These are phyloP conservation scores for Colostygia pectinataria DNA, from an alignment of 2,888 invertebrate genomes.

Conservation along the genomic window DNA sequence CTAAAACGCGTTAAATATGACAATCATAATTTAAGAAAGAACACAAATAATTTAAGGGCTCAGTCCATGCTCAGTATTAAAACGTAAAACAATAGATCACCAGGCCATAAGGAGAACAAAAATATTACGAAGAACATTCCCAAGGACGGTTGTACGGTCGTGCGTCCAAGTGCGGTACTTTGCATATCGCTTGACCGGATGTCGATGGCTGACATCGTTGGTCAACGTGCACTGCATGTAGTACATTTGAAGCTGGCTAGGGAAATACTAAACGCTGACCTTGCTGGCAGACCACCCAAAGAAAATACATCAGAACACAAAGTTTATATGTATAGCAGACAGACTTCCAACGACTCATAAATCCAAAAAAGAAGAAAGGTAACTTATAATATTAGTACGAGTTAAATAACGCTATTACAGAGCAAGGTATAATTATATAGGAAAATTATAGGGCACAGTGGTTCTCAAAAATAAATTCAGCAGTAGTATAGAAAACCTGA, in stretches of 20 bases:
- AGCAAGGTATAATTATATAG: background rate
- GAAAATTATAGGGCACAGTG: slow-evolving; percentile 12
- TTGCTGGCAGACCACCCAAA: slow-evolving; percentile 42
- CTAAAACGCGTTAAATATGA: background rate
- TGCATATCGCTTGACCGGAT: slow-evolving; percentile 73
- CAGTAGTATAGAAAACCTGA: slow-evolving; percentile 35
- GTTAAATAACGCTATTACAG: background rate
- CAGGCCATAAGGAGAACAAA: slow-evolving; percentile 34
- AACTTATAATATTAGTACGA: background rate
- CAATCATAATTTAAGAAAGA: too few relatives aligned
- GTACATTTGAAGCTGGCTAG: slow-evolving; percentile 34
- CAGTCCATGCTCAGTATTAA: slow-evolving; percentile 1
- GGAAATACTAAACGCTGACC: slow-evolving; percentile 42
- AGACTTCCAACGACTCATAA: background rate
- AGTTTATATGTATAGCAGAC: background rate
- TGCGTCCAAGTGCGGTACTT: slow-evolving; percentile 49
- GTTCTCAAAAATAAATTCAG: slow-evolving; percentile 26
- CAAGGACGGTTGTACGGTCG: slow-evolving; percentile 62
- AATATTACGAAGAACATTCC: slow-evolving; percentile 47
- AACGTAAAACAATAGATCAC: slow-evolving; percentile 31
- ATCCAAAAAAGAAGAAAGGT: background rate
- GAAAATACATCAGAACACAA: background rate
- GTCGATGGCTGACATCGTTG: slow-evolving; percentile 59
- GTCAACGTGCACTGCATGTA: slow-evolving; percentile 59
- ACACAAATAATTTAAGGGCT: too few relatives aligned